These are phyloP conservation scores for Phalanger gymnotis DNA, from an alignment of 2,797 vertebrate genomes.

Conservation along the genomic window DNA sequence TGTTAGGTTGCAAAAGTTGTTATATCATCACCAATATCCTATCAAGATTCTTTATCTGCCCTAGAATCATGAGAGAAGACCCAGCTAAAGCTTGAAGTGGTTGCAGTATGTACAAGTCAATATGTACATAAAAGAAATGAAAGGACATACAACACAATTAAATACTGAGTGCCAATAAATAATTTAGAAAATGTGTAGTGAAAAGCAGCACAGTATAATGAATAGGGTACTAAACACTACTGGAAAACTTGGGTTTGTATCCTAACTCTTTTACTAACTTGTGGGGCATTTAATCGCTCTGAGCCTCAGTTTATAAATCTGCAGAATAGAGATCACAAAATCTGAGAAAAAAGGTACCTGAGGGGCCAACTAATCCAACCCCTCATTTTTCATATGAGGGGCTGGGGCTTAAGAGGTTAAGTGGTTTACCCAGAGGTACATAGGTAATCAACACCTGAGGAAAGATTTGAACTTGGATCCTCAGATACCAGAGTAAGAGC, in stretches of 20 bases:
- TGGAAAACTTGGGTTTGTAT: not conserved
- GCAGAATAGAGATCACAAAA: not conserved
- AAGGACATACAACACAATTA: not conserved
- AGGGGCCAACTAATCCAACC: not conserved
- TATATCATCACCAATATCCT: not conserved
- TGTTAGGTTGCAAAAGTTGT: not conserved
- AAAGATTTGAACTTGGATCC: not conserved
- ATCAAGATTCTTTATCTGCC: not conserved
- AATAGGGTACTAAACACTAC: not conserved
- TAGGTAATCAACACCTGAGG: not conserved
- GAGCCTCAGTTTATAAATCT: not conserved
- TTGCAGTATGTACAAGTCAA: not conserved
- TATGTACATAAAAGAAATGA: not conserved
- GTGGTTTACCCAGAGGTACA: not conserved
- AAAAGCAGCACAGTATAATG: not conserved
- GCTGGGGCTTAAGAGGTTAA: not conserved
- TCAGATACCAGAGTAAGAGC: not conserved
- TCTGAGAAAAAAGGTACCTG: not conserved
- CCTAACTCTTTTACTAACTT: not conserved
- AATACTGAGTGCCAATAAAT: not conserved
- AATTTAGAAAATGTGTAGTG: not conserved
- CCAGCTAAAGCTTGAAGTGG: not conserved
- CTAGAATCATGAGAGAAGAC: not conserved
- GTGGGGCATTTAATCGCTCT: not conserved
- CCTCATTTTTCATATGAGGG: not conserved